Evolutionary conservation across 2,888 invertebrate species (phyloP).

Genomic region (Dasypolia templi): DNA sequence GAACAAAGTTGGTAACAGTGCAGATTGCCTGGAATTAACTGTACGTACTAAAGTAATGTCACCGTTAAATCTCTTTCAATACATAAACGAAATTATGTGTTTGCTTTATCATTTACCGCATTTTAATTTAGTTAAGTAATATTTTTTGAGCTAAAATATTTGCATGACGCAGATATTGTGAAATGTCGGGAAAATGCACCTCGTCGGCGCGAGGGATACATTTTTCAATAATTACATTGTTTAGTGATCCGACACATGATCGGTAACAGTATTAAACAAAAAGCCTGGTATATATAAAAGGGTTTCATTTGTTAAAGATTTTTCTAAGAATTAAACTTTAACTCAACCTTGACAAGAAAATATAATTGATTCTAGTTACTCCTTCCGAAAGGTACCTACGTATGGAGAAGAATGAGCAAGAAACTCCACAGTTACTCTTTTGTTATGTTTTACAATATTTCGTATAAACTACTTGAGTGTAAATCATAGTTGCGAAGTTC

Average conservation of each 20-base stretch:
- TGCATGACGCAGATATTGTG: neutral
- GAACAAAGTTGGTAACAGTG: too few relatives aligned
- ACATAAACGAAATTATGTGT: neutral
- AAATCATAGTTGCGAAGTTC: too few relatives aligned
- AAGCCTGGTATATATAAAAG: slow-evolving; percentile 1
- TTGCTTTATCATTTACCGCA: neutral
- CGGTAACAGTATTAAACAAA: slow-evolving; percentile 2
- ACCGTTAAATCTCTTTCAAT: neutral
- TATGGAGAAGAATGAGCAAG: too few relatives aligned
- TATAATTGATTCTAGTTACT: too few relatives aligned
- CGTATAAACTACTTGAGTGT: too few relatives aligned
- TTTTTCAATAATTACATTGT: slow-evolving; percentile 42
- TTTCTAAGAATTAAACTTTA: neutral
- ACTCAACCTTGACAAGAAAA: too few relatives aligned
- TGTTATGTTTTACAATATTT: too few relatives aligned
- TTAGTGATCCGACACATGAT: neutral
- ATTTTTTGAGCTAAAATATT: slow-evolving; percentile 9
- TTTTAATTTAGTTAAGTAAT: slow-evolving; percentile 37
- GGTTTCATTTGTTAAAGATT: neutral
- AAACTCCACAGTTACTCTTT: too few relatives aligned
- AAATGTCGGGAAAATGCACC: neutral
- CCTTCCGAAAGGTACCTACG: too few relatives aligned
- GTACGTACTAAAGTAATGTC: neutral
- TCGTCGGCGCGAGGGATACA: slow-evolving; percentile 1
- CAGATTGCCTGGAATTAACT: too few relatives aligned